A percentile compares a stretch with the other conserved stretches of the same genome.
Conservation (phyloP, 2,888 invertebrate genomes). For the Drosophila formosana region DNA sequence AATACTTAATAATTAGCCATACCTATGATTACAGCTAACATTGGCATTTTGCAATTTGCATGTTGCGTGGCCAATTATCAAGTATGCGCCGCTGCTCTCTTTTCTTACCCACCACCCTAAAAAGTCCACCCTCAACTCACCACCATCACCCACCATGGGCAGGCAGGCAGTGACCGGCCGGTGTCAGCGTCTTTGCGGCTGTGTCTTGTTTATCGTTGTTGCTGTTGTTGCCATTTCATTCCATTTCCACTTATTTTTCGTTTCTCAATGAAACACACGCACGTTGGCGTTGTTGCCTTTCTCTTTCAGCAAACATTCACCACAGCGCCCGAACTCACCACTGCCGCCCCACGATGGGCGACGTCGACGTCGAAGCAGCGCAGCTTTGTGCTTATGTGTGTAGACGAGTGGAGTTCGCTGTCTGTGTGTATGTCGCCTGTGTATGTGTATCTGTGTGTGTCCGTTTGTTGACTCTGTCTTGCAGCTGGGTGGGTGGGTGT, state of each 20-base stretch:
- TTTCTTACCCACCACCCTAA: slow-evolving; percentile 13
- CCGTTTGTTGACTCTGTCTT: slow-evolving; percentile 77
- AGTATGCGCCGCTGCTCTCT: slow-evolving; percentile 31
- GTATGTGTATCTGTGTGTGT: slow-evolving; percentile 56
- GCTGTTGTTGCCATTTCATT: slow-evolving; percentile 24
- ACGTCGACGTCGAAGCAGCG: slow-evolving; percentile 37
- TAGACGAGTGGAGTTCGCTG: slow-evolving; percentile 30
- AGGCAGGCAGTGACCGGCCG: slow-evolving; percentile 67
- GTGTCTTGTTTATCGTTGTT: slow-evolving; percentile 52
- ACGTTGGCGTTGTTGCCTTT: slow-evolving; percentile 61
- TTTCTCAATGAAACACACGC: slow-evolving; percentile 75
- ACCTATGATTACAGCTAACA: slow-evolving; percentile 40
- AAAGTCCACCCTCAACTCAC: slow-evolving; percentile 28
- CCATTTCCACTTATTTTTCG: slow-evolving; percentile 46
- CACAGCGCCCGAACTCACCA: slow-evolving; percentile 57
- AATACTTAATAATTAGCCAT: slow-evolving; percentile 12
- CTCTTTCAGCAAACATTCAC: slow-evolving; percentile 75
- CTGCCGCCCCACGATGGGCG: slow-evolving; percentile 58
- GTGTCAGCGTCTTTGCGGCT: slow-evolving; percentile 70
- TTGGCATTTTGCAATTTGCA: slow-evolving; percentile 27
- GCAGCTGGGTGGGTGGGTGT: slow-evolving; percentile 39
- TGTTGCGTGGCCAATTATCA: slow-evolving; percentile 33
- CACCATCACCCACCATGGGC: slow-evolving; percentile 13
- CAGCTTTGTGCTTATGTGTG: slow-evolving; percentile 45
- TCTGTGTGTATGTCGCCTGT: slow-evolving; percentile 25